Base-by-base conservation (phyloP, 2,797 vertebrate genomes). In the Lates japonicus region DNA sequence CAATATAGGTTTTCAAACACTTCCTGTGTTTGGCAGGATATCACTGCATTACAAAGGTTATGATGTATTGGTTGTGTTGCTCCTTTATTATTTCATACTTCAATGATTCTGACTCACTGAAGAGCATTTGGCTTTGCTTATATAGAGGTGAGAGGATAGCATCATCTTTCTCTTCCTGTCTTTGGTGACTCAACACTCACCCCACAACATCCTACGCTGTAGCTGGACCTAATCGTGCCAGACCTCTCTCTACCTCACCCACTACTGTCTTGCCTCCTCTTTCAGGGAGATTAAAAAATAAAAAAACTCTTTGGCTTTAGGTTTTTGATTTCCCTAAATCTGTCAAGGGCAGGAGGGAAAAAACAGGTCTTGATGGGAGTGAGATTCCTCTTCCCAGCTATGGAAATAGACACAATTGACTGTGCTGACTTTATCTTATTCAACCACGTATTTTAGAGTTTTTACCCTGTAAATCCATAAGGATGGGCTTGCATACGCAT, bases 301-400 rank as follows among this genome's bases (percentile, higher is more conserved):
- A 19, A 76, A 76, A 51, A 2, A 25, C 17, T 58, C n/a, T 70
- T 78, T 60, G 42, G 64, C 39, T 70, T 76, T 62, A 37, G 61
- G 72, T 86, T 80, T 87, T 84, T 81, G 44, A 89, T 83, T 92
- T 80, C 70, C 69, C 76, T 72, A 81, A 82, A 89, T 87, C 84
- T 90, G 81, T 78, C 49, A 8, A n/a, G 60, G 59, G 66, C 41
- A 66, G 55, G 60, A 63, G 81, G 51, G 70, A 65, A 71, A 60
- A 75, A 88, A 85, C 87, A 87, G 88, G 92, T 92, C 85, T n/a
- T n/a, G 71, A 81, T 2, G 20, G 74, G 60, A n/a, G 14, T 78
- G 41, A 81, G 62, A n/a, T 80, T 84, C 70, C 74, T 70, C 64
- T 59, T 72, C 48, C 52, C 52, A 76, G 77, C 63, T 70, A 51